Evolutionary conservation across 2,888 invertebrate genomes (phyloP).

Genomic region (Ptychoptera contaminata): DNA sequence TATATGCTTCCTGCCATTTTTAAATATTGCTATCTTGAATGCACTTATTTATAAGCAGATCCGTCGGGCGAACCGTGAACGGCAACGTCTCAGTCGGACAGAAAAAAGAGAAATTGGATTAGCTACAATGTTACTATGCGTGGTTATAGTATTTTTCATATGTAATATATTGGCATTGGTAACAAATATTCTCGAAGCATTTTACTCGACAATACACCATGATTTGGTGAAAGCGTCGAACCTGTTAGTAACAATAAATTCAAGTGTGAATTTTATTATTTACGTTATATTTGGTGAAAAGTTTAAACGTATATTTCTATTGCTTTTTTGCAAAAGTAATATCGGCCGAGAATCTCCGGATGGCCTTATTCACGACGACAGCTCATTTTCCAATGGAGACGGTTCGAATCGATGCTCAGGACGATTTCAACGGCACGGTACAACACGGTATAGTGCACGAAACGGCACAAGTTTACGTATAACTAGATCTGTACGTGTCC

Average conservation of each 20-base stretch:
- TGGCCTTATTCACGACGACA: slow-evolving; percentile 63
- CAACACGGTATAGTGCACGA: slow-evolving; percentile 25
- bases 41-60: slow-evolving; percentile 82
- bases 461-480: slow-evolving; percentile 22
- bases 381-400: slow-evolving; percentile 66
- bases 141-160: slow-evolving; percentile 86
- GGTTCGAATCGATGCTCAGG: slow-evolving; percentile 45
- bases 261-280: slow-evolving; percentile 93
- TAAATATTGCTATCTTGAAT: slow-evolving; percentile 76
- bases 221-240: slow-evolving; percentile 71
- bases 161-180: slow-evolving; percentile 81
- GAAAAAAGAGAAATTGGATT: slow-evolving; percentile 86
- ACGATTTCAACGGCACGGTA: slow-evolving; percentile 37
- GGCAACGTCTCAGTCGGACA: slow-evolving; percentile 74
- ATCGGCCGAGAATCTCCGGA: slow-evolving; percentile 52
- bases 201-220: slow-evolving; percentile 46
- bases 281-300: slow-evolving; percentile 97
- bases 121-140: slow-evolving; percentile 88
- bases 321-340: slow-evolving; percentile 56
- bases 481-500: slow-evolving; percentile 26
- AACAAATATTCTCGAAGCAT: slow-evolving; percentile 73
- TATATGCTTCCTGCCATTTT: slow-evolving; percentile 86
- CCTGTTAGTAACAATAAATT: slow-evolving; percentile 89
- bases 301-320: slow-evolving; percentile 73
- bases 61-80: slow-evolving; percentile 73